Evolutionary conservation across 2,888 invertebrate genomes (phyloP), one percentile per base, ranked within the genome.

Genomic region (Fragum fragum): DNA sequence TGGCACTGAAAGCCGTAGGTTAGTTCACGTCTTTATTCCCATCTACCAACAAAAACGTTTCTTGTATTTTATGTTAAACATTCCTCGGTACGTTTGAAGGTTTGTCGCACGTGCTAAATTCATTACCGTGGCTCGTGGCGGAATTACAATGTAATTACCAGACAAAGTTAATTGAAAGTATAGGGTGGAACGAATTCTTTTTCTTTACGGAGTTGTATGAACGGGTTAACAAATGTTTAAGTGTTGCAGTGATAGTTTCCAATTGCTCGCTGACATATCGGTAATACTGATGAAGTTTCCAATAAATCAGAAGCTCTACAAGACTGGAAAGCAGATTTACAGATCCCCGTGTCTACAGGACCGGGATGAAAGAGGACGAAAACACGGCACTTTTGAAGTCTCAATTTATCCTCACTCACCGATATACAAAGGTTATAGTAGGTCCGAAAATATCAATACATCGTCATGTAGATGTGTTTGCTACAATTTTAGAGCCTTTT

Each of bases 91-190:
- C 21, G 76, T 74, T 77, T 78, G 75, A 78, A 77, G 71, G n/a
- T 52, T 32, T 29, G 11, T 14, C 39, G 71, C 81, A 81, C 71
- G 71, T 81, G 81, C 59, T 63, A 57, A 28, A 36, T 39, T 74
- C 81, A 78, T 81, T 78, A 81, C 55, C 74, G 39, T 36, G 74
- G 70, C 74, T 74, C 63, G 52, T 52, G 53, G 53, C 36, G 74
- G 74, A 79, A 79, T 79, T 70, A 75, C 79, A 75, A 79, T 79
- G 79, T 63, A 79, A 79, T 79, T 79, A 74, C 61, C 79, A 79
- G 79, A 52, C 52, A 47, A 71, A 79, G 79, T 79, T 79, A 79
- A 79, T 79, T 79, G 79, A 74, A 79, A 79, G 70, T 61, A 75
- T 59, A 26, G 71, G 63, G 79, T 74, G 79, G 71, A 79, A 79